Base-by-base conservation (phyloP, 2,113 vertebrate species). In the Oceanites oceanicus region DNA sequence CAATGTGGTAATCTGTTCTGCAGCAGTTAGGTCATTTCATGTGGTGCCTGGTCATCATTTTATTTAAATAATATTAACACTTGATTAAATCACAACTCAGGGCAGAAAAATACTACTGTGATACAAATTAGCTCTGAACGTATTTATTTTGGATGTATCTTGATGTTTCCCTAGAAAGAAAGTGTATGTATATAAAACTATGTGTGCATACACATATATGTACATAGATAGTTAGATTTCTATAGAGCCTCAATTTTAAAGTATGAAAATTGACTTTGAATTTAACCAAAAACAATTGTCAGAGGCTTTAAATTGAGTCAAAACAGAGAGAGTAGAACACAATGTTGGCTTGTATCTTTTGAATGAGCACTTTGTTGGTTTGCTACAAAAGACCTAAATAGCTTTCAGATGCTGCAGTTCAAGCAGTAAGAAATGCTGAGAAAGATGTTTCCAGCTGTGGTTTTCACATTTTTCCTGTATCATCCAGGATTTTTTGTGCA, bases 371-470 rank as follows among this genome's bases (percentile, higher is more conserved):
- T 86, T 95, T 30, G 61, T 45, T 89, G 70, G 40, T 66, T 78
- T 66, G 34, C 20, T 90, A 75, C 65, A 71, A 95, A 92, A 96
- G 40, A 94, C 78, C 50, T 92, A 73, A 82, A 91, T 53, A 93
- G 88, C 56, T 97, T 94, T 93, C 63, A 97, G 96, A 96, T 96
- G 68, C 79, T 87, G 47, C 61, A 75, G 77, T 93, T 96, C 47
- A 81, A 73, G 13, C 75, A 70, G 49, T 44, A 94, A 79, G 62
- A 86, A 38, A 78, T 42, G 86, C 44, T 42, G 44, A 83, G 50
- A 84, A 79, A 92, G 79, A 88, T 80, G 72, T 88, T 92, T 91
- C 77, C 84, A 89, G 52, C 72, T 95, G 81, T 77, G 93, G 66
- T 88, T 96, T 94, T 91, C 65, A 74, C 47, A 61, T 76, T 78